Base-by-base conservation (phyloP, 2,888 invertebrate species). In the Branchipolynoe longqiensis region DNA sequence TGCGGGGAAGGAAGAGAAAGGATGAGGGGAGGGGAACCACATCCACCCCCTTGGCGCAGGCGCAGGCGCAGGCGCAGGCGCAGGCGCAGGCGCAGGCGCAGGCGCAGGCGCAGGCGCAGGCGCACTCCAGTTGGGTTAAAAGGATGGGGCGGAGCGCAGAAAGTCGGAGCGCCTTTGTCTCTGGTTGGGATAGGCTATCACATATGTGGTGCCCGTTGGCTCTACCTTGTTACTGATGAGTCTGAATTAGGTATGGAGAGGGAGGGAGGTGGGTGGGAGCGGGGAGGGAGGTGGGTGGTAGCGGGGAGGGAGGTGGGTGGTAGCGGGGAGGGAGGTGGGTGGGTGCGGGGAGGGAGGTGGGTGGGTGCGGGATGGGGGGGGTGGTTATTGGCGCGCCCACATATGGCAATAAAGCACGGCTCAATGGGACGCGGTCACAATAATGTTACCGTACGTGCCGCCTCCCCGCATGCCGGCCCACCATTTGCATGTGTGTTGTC, bases 401-500 rank as follows among this genome's bases (percentile, higher is more conserved):
- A 69, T 69, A 69, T 69, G 69, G 69, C 18, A 8, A 38, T 69
- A 69, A 38, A 12, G 38, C 36, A 33, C 69, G 38, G 36, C 69
- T n/a, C 38, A 22, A 31, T 2, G 36, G 38, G 38, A 33, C 62
- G 8, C 69, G 36, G 33, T 69, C 33, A 69, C 69, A 36, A 69
- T 69, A 69, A 69, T 4, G n/a, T 38, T 69, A 69, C 8, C 38
- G 69, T 25, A 69, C 69, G 69, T 69, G 69, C 69, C 12, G 58
- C 22, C 58, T 14, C 58, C n/a, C 36, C n/a, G 8, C 69, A 69
- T 38, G 36, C 33, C 38, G 38, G 33, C 36, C 69, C 22, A 8
- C 3, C 1, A 69, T 69, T 69, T 69, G 69, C 69, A 69, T 69
- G 69, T 38, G 69, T 69, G 69, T 69, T 69, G 64, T 25, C 25